Evolutionary conservation across 2,888 invertebrate genomes (phyloP).

Genomic region (Dinocampus coccinellae): DNA sequence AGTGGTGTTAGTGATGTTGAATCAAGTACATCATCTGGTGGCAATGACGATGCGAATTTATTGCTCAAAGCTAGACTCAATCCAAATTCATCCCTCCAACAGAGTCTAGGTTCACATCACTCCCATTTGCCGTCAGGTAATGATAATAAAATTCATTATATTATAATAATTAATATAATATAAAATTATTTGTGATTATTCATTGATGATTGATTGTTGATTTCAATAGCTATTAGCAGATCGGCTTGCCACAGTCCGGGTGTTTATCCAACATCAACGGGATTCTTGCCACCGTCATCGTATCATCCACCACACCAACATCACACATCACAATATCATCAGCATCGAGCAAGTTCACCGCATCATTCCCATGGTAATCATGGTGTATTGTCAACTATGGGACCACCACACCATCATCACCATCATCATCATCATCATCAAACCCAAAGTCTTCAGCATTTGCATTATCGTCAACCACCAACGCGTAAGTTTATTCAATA

Average conservation of each 20-base stretch:
- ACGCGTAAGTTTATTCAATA: conserved; percentile 60
- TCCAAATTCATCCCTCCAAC: conserved; percentile 72
- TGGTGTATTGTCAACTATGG: conserved; percentile 65
- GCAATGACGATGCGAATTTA: conserved; percentile 69
- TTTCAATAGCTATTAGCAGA: conserved; percentile 59
- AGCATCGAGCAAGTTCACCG: conserved; percentile 65
- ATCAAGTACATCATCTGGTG: conserved; percentile 85
- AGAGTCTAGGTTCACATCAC: conserved; percentile 65
- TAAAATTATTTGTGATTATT: no score
- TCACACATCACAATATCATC: conserved; percentile 64
- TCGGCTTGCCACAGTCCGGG: conserved; percentile 67
- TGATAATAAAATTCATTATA: conserved; percentile 13
- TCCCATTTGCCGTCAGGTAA: conserved; percentile 66
- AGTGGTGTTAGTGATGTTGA: conserved; percentile 98
- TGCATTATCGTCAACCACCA: conserved; percentile 66
- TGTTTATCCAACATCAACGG: conserved; percentile 62
- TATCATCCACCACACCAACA: conserved; percentile 62
- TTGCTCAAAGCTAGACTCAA: conserved; percentile 87
- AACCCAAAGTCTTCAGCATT: conserved; percentile 64
- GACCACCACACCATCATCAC: conserved; percentile 65
- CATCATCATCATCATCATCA: conserved; percentile 63
- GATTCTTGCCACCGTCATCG: conserved; percentile 64
- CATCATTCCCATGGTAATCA: conserved; percentile 63
- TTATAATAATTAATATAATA: no score
- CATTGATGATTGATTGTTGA: neutral